phyloP scores from a whole-genome alignment of 2,797 vertebrate genomes.

The Hypotaenidia philippensis region DNA sequence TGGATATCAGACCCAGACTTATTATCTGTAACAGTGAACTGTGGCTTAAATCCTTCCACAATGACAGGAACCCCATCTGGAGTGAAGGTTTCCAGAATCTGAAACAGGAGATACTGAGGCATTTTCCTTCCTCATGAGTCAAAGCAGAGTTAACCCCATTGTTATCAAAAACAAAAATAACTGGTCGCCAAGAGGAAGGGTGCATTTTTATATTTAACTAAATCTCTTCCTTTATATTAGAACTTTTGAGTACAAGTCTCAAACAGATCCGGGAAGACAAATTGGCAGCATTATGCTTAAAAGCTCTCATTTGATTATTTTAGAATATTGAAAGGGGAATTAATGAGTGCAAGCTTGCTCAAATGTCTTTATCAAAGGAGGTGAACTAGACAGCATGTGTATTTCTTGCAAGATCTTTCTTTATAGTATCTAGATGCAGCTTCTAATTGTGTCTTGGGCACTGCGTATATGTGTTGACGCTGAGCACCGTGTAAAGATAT shows the following conservation, averaged over 20 bases:
- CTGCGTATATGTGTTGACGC: accelerated
- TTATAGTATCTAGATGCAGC: neutral
- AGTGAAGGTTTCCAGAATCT: constrained; percentile 75
- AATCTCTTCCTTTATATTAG: constrained; percentile 2
- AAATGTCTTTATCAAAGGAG: neutral
- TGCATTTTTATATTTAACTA: constrained; percentile 13
- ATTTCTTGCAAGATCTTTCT: neutral
- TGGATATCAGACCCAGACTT: constrained; percentile 49
- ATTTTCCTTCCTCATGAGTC: constrained; percentile 67
- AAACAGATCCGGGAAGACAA: neutral
- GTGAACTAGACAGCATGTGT: neutral
- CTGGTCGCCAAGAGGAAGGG: neutral
- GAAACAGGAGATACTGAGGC: constrained; percentile 47
- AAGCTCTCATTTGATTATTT: neutral
- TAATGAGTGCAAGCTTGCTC: neutral
- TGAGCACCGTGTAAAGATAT: neutral
- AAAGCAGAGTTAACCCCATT: constrained; percentile 65
- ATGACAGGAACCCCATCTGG: constrained; percentile 73
- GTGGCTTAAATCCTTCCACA: constrained; percentile 54
- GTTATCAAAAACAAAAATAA: constrained; percentile 18
- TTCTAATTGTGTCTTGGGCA: accelerated
- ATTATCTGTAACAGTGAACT: constrained; percentile 67
- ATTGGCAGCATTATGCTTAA: neutral
- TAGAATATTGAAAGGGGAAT: neutral
- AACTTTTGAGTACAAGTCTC: neutral